phyloP scores from a whole-genome alignment of 2,113 vertebrate genomes.

The Anarhynchus alexandrinus region DNA sequence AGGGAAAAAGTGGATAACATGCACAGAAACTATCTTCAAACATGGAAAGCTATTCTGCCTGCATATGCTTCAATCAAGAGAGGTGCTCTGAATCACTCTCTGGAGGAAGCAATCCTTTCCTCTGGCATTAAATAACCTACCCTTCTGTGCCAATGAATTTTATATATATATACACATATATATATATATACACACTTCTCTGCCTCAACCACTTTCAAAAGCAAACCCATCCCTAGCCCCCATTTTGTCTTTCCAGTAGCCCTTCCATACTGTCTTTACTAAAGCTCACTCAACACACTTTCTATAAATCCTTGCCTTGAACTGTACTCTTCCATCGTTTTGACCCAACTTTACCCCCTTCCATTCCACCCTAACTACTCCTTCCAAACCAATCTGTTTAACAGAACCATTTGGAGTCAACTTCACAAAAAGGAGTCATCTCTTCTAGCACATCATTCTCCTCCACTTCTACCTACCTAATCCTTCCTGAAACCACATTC shows the following conservation, averaged over 20 bases:
- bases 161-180: too few relatives aligned
- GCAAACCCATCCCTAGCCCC: background rate
- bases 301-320: background rate
- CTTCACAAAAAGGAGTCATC: background rate
- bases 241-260: background rate
- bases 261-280: background rate
- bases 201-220: background rate
- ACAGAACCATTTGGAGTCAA: background rate
- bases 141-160: background rate
- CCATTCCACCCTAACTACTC: background rate
- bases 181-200: background rate
- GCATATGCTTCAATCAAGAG: background rate
- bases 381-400: background rate
- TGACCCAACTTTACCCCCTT: background rate
- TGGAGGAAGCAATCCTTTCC: background rate
- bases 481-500: background rate
- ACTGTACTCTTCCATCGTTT: background rate
- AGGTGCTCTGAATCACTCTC: background rate
- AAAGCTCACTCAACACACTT: background rate
- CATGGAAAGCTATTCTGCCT: background rate
- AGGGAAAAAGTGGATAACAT: background rate
- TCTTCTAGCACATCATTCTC: background rate
- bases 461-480: background rate
- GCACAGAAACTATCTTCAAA: background rate
- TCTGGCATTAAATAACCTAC: background rate